phyloP scores from a whole-genome alignment of 2,113 vertebrate genomes.

The Egretta garzetta region DNA sequence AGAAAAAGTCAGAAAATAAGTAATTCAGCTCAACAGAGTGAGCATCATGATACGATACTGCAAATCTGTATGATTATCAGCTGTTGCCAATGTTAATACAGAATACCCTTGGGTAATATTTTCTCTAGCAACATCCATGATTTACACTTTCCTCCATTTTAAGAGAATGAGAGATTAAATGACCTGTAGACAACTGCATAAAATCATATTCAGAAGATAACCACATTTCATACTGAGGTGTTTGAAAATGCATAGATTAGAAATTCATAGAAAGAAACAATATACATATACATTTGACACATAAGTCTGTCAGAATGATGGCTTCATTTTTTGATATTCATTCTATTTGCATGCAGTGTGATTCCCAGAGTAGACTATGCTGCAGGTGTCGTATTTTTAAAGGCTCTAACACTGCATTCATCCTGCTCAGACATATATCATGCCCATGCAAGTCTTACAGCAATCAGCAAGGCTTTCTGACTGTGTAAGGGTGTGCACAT shows the following conservation, averaged over 20 bases:
- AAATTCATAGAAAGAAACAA: constrained; percentile 8
- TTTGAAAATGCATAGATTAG: constrained; percentile 12
- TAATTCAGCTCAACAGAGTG: background rate
- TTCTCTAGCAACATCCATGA: background rate
- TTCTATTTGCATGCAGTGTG: background rate
- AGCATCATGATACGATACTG: background rate
- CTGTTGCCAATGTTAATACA: constrained; percentile 1
- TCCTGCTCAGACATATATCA: background rate
- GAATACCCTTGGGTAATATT: background rate
- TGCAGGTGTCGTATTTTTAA: constrained; percentile 11
- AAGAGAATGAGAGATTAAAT: constrained; percentile 41
- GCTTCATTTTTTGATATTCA: background rate
- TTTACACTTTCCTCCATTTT: constrained; percentile 12
- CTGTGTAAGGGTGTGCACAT: background rate
- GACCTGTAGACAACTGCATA: constrained; percentile 12
- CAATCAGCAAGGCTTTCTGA: background rate
- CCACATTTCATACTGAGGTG: background rate
- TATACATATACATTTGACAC: background rate
- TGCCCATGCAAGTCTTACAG: background rate
- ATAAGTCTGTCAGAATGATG: background rate
- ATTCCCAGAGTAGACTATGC: background rate
- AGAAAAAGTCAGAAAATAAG: background rate
- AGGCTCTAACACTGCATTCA: background rate
- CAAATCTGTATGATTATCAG: constrained; percentile 28
- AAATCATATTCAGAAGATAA: constrained; percentile 29